A percentile compares a stretch with the other conserved stretches of the same genome.
Conservation (phyloP, 2,113 vertebrate species). For the Nycticebus coucang region DNA sequence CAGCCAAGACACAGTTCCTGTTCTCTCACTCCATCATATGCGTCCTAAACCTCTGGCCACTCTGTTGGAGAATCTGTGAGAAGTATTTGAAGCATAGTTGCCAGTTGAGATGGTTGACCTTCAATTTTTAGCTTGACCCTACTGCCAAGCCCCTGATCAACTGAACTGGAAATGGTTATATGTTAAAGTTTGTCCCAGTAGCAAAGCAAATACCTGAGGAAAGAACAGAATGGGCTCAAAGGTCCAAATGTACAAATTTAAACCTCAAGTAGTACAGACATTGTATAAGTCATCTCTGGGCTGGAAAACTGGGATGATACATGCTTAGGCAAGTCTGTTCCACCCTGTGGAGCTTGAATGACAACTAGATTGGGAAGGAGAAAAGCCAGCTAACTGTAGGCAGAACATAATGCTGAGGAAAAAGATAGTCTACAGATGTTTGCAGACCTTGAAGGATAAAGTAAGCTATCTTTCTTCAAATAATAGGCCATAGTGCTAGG, state of each 20-base stretch:
- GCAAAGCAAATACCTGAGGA: background rate
- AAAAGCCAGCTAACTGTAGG: background rate
- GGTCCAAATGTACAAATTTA: background rate
- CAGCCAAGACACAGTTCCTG: background rate
- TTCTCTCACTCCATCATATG: background rate
- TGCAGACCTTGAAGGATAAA: background rate
- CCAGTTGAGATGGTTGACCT: background rate
- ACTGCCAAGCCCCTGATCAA: background rate
- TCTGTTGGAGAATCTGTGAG: background rate
- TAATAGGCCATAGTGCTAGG: background rate
- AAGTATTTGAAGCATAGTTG: background rate
- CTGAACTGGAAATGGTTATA: background rate
- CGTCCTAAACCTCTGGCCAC: background rate
- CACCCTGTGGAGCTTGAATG: background rate
- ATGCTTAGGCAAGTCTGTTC: background rate
- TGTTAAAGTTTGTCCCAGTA: background rate
- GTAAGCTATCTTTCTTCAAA: background rate
- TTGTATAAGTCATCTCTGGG: background rate
- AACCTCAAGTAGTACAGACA: background rate
- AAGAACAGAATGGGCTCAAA: background rate
- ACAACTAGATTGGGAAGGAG: background rate
- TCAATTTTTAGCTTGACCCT: background rate
- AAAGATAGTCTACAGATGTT: background rate
- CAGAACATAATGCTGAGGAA: background rate
- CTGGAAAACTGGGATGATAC: background rate